Base-by-base conservation (phyloP, 1,140 invertebrate genomes). In the Aplysia californica region DNA sequence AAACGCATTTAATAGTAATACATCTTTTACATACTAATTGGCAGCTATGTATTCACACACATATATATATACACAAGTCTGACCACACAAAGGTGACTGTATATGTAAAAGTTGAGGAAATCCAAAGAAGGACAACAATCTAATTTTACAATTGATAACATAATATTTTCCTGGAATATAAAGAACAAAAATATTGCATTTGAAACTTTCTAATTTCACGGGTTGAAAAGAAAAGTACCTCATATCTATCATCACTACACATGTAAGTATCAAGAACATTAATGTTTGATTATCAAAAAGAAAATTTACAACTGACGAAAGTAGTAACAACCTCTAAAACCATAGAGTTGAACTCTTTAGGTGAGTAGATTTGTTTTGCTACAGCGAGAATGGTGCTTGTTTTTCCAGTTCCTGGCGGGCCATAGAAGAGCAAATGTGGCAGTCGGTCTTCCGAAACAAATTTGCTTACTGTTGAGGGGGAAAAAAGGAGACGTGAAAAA, bases 351-450 rank as follows among this genome's bases (percentile, higher is more conserved):
- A 97, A 95, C 87, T 98, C 95, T 79, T 92, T 92, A 61, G 95
- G 94, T 29, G 94, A 93, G 87, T 99, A 99, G 39, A 99, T 92
- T 90, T 98, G 94, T 85, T 93, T 94, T 0, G 98, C 98, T 91
- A 96, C 97, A 44, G 98, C 98, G 74, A 99, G 90, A 82, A 99
- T 99, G 26, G 98, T 99, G 83, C 96, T 98, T 0, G 98, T 99
- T 92, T 99, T 99, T 29, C 98, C 98, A 64, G 98, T 99, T 66
- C 98, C 98, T 15, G 98, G 98, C 55, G 98, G 98, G 1, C 98
- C 98, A 92, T 99, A 99, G 80, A 99, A 96, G 23, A 99, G 90
- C 36, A 99, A 91, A 92, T 99, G 98, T 2, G 98, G 98, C 50
- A 99, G 89, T 80, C 96, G 94, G 87, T 98, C 94, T 87, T 97